A percentile compares a stretch with the other conserved stretches of the same genome.
These are phyloP conservation scores for Parazoanthus swiftii DNA, from an alignment of 92 coral and sea anemone genomes.

Conservation along the genomic window DNA sequence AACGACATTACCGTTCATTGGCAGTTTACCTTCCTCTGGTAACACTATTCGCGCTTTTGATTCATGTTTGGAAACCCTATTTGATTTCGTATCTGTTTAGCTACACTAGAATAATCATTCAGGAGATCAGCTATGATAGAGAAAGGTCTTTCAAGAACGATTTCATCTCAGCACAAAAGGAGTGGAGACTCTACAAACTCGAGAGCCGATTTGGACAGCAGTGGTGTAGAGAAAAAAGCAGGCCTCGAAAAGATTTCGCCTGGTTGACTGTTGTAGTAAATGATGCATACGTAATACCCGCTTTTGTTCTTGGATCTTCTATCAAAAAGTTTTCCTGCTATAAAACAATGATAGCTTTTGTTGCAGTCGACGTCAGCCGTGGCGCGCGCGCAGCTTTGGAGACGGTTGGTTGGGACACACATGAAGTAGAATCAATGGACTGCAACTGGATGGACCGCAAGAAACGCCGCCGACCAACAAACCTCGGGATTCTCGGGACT, in stretches of 20 bases:
- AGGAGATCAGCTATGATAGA: conserved; percentile 33
- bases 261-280: conserved; percentile 78
- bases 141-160: conserved; percentile 56
- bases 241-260: conserved; percentile 47
- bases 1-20: background rate
- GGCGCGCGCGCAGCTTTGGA: conserved; percentile 54
- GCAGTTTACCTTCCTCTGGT: background rate
- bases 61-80: conserved; percentile 44
- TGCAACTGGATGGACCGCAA: conserved; percentile 78
- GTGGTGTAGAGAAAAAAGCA: conserved; percentile 53
- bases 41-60: background rate
- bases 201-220: conserved; percentile 60
- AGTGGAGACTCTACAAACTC: conserved; percentile 65
- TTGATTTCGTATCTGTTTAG: conserved; percentile 35
- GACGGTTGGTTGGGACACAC: conserved; percentile 66
- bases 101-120: conserved; percentile 40
- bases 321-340: conserved; percentile 64
- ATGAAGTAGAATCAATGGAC: conserved; percentile 62
- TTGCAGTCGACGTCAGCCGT: conserved; percentile 62
- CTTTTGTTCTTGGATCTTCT: conserved; percentile 62
- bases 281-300: conserved; percentile 66
- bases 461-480: conserved; percentile 20
- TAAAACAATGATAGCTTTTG: conserved; percentile 76
- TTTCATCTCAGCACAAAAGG: conserved; percentile 51
- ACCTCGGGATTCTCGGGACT: conserved; percentile 62